phyloP scores from a whole-genome alignment of 2,113 vertebrate species.

The Indri indri region DNA sequence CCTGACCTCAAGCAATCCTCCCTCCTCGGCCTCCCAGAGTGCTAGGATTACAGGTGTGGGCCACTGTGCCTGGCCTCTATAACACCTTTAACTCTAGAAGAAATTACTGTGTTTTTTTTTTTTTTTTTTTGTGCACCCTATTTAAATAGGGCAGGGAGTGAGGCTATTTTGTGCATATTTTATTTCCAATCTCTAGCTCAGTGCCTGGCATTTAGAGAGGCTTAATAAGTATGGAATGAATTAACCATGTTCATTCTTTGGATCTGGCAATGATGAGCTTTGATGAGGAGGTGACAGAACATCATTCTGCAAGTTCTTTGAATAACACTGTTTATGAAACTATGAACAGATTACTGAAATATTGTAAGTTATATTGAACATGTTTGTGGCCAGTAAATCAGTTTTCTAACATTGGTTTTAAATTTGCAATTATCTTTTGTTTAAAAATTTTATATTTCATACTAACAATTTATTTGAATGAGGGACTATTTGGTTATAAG shows the following conservation, averaged over 20 bases:
- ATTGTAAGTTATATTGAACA: conserved; percentile 22
- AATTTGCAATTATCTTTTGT: conserved; percentile 61
- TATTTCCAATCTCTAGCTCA: background rate
- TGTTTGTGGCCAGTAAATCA: conserved; percentile 26
- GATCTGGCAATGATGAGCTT: conserved; percentile 29
- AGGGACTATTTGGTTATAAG: conserved; percentile 56
- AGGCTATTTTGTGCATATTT: background rate
- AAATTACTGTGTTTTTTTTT: background rate
- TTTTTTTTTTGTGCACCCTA: background rate
- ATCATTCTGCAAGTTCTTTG: conserved; percentile 36
- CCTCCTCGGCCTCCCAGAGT: too few relatives aligned
- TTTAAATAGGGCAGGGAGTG: background rate
- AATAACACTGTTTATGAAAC: background rate
- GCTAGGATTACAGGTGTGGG: too few relatives aligned
- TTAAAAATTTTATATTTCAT: conserved; percentile 56
- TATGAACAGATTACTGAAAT: conserved; percentile 53
- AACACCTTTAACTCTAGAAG: background rate
- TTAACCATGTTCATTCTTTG: conserved; percentile 28
- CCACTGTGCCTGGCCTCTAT: too few relatives aligned
- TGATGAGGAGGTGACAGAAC: conserved; percentile 46
- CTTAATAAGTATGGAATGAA: background rate
- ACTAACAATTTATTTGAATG: conserved; percentile 63
- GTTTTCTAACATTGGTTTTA: conserved; percentile 54
- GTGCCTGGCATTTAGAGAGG: conserved; percentile 10
- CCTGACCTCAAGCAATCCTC: too few relatives aligned